Percentiles rank a stretch among this genome's conserved stretches.
These are phyloP conservation scores for Ptychobarbus kaznakovi DNA, from an alignment of 2,797 vertebrate genomes.

Conservation along the genomic window DNA sequence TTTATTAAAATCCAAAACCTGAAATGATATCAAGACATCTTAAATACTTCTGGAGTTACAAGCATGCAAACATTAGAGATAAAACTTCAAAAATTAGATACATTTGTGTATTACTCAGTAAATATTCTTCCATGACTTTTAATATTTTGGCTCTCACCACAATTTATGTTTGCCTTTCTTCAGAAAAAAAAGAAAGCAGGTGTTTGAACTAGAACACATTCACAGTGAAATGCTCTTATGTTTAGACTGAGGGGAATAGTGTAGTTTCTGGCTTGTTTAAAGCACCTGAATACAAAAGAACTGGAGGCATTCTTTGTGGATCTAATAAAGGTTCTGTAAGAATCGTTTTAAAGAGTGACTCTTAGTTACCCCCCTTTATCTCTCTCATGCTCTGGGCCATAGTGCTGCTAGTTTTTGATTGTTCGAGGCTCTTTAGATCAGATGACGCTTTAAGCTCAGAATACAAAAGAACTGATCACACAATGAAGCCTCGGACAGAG, in stretches of 20 bases:
- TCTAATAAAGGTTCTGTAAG: background rate
- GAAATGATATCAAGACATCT: no score
- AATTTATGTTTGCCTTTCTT: no score
- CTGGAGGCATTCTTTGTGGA: background rate
- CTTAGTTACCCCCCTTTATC: background rate
- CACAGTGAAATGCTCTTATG: background rate
- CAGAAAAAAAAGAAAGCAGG: no score
- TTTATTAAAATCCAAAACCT: no score
- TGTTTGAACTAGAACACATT: background rate
- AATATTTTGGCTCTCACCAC: no score
- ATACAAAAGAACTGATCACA: conserved; percentile 35
- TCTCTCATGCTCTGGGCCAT: background rate
- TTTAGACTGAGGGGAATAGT: background rate
- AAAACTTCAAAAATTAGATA: no score
- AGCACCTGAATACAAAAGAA: background rate
- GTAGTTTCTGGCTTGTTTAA: background rate
- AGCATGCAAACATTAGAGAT: no score
- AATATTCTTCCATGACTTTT: no score
- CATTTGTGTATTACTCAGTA: no score
- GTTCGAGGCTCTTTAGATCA: conserved; percentile 18
- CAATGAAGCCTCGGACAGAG: conserved; percentile 24
- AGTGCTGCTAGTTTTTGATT: conserved; percentile 24
- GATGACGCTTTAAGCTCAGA: conserved; percentile 31
- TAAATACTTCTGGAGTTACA: no score
- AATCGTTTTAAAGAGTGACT: background rate